phyloP scores from a whole-genome alignment of 2,888 invertebrate genomes.

The Endotricha flammealis region DNA sequence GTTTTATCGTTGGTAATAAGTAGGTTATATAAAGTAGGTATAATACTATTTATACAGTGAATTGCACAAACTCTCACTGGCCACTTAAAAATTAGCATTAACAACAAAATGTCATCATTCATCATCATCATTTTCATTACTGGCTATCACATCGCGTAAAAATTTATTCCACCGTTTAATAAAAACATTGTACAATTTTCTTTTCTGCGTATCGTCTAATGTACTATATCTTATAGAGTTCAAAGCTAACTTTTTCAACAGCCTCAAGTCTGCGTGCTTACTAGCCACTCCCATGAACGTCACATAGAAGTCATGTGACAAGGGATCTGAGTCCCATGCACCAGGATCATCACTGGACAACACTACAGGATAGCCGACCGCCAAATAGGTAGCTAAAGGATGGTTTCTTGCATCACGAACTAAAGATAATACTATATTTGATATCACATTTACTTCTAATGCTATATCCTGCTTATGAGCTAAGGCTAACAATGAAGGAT shows the following conservation, averaged over 20 bases:
- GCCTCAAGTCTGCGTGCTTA: conserved; percentile 81
- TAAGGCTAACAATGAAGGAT: conserved; percentile 80
- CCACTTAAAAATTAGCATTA: no score
- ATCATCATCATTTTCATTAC: conserved; percentile 13
- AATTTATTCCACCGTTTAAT: conserved; percentile 49
- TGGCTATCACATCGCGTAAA: conserved; percentile 34
- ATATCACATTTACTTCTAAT: conserved; percentile 88
- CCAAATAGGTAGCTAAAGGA: conserved; percentile 82
- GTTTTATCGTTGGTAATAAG: no score
- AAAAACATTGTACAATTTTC: conserved; percentile 35
- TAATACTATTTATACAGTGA: no score
- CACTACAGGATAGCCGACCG: conserved; percentile 84
- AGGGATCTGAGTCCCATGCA: conserved; percentile 84
- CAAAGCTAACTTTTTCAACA: conserved; percentile 85
- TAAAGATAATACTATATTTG: conserved; percentile 85
- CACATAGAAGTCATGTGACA: conserved; percentile 88
- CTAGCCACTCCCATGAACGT: conserved; percentile 87
- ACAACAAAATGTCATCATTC: no score
- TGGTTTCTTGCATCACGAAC: conserved; percentile 87
- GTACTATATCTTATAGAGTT: conserved; percentile 87
- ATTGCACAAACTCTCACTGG: no score
- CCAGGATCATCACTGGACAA: conserved; percentile 89
- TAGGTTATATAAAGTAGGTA: no score
- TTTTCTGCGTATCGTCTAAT: conserved; percentile 38
- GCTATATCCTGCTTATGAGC: conserved; percentile 80